Evolutionary conservation across 2,888 invertebrate species (phyloP), one percentile per base, ranked within the genome.

Genomic region (Pristionchus japonicus): DNA sequence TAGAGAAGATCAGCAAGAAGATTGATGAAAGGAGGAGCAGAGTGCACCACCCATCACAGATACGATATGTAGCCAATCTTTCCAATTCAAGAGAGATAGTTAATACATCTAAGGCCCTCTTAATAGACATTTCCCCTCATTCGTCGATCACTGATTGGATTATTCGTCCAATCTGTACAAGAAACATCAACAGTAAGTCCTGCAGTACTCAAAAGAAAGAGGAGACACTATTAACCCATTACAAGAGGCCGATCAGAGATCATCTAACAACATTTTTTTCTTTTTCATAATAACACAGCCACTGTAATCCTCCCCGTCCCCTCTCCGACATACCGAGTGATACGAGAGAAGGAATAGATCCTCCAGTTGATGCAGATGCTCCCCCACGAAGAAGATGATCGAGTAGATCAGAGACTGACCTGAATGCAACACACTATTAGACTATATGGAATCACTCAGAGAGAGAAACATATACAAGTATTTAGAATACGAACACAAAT

Each of bases 381-480:
- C 85, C 85, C 20, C 64, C 85, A 37, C 64, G 40, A 64, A 85
- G 43, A 47, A 85, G 67, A 49, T 85, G 85, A 61, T 85, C 85
- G n/a, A 85, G n/a, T 31, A 85, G 27, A 37, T 85, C 85, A 40
- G 85, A 64, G 6, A 85, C 85, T 43, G 85, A 85, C 64, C 85
- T 85, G 64, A 27, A 82, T 20, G 9, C 6, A 15, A 27, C 0
- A 37, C 83, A 83, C 34, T 37, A 70, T n/a, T n/a, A n/a, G n/a
- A n/a, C n/a, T n/a, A n/a, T n/a, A n/a, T n/a, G n/a, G n/a, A n/a
- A n/a, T n/a, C n/a, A n/a, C n/a, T n/a, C n/a, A n/a, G n/a, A n/a
- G n/a, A n/a, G n/a, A n/a, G n/a, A n/a, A n/a, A n/a, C n/a, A n/a
- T n/a, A n/a, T n/a, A n/a, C n/a, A n/a, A n/a, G n/a, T n/a, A n/a